Base-by-base conservation (phyloP, 2,888 invertebrate species). In the Rhimphoctona megacephalus region DNA sequence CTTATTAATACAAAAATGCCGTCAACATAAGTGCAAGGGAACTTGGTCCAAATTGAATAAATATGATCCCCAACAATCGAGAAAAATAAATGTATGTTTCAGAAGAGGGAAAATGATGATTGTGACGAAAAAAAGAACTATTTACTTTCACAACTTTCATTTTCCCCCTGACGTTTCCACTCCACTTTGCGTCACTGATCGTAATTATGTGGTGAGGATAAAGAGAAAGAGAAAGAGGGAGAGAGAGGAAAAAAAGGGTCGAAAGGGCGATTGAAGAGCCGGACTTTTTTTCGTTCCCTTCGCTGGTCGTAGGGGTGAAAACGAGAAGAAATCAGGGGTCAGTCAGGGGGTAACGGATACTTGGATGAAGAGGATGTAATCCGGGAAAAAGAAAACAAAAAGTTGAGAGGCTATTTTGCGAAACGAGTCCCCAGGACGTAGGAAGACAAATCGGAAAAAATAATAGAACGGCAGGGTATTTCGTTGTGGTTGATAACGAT, bases 371-470 rank as follows among this genome's bases (percentile, higher is more conserved):
- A 22, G 39, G 30, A 39, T 30, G 46, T 66, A 2, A 67, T 43
- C 17, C 22, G 30, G n/a, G 19, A 25, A 25, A 66, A 67, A 33
- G 52, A 78, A 81, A 67, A 79, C 33, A 70, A 49, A 78, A 66
- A 39, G 9, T 8, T n/a, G 72, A 61, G 8, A 54, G 14, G 49
- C 25, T 30, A 25, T 6, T 33, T 11, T 17, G n/a, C 39, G 61
- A 69, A 74, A 54, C 22, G 43, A 69, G 69, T 67, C 69, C 81
- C 77, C 30, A 54, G 61, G 77, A 67, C 43, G 77, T 77, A 73
- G 83, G 67, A 64, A 84, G 83, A 81, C 82, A 83, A 84, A 86
- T 78, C 73, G 81, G 64, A 78, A 78, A 81, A 84, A 81, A 86
- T 81, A 81, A 84, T 74, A 74, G 79, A 81, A 76, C 73, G 43